A percentile compares a stretch with the other conserved stretches of the same genome.
Evolutionary conservation across 2,888 invertebrate species (phyloP).

Genomic region (Apotomis turbidana): DNA sequence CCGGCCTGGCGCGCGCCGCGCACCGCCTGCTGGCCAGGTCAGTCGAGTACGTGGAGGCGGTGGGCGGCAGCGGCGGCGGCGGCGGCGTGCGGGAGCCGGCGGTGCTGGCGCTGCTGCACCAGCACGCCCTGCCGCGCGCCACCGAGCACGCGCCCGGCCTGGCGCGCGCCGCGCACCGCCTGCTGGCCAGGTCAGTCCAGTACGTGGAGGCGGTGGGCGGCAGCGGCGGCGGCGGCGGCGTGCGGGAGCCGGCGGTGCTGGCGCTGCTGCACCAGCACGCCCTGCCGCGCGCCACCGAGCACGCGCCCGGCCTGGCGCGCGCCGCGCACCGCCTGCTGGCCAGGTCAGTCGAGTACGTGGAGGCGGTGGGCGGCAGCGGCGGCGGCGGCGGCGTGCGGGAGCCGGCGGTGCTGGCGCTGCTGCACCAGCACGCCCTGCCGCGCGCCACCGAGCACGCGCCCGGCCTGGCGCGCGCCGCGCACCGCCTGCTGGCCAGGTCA

Average conservation of each 20-base stretch:
- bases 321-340: conserved; percentile 83
- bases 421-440: conserved; percentile 70
- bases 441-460: conserved; percentile 65
- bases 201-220: conserved; percentile 53
- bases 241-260: conserved; percentile 2
- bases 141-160: conserved; percentile 63
- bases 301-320: conserved; percentile 57
- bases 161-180: conserved; percentile 58
- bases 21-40: conserved; percentile 69
- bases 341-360: conserved; percentile 71
- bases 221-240: conserved; percentile 3
- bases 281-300: conserved; percentile 10
- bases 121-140: conserved; percentile 75
- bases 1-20: conserved; percentile 60
- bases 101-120: conserved; percentile 79
- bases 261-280: conserved; percentile 10
- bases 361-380: conserved; percentile 70
- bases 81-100: neutral
- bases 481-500: conserved; percentile 62
- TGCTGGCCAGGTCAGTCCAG: too few relatives aligned
- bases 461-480: conserved; percentile 69
- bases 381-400: conserved; percentile 73
- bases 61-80: too few relatives aligned
- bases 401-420: conserved; percentile 65
- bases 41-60: too few relatives aligned